phyloP scores from a whole-genome alignment of 2,113 vertebrate species.

The Syrrhaptes paradoxus region DNA sequence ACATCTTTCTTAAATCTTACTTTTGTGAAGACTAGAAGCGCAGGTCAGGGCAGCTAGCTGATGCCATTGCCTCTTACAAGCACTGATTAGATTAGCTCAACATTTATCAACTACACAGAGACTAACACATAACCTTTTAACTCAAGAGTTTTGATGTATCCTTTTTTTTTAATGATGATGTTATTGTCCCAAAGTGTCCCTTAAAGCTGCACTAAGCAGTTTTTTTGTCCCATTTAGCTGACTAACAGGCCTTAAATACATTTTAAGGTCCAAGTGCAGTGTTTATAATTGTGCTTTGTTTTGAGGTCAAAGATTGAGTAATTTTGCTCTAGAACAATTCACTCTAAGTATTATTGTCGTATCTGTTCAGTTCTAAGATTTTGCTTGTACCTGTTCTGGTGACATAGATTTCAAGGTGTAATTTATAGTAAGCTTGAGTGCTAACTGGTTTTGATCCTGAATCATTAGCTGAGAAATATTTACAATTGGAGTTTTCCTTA shows the following conservation, averaged over 20 bases:
- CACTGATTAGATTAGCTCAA: slow-evolving; percentile 78
- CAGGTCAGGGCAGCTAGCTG: slow-evolving; percentile 70
- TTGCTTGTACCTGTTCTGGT: neutral
- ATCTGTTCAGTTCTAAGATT: neutral
- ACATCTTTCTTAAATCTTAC: slow-evolving; percentile 79
- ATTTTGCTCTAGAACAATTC: neutral
- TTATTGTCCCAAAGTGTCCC: slow-evolving; percentile 47
- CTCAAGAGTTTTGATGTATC: slow-evolving; percentile 64
- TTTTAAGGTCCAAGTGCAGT: neutral
- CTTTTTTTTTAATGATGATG: slow-evolving; percentile 67
- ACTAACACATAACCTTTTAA: slow-evolving; percentile 79
- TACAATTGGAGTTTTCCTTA: neutral
- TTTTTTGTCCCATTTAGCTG: slow-evolving; percentile 32
- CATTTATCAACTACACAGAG: slow-evolving; percentile 77
- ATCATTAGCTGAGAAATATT: neutral
- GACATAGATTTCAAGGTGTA: neutral
- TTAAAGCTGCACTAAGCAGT: neutral
- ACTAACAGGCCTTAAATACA: neutral
- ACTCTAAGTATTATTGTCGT: neutral
- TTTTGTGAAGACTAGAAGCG: slow-evolving; percentile 71
- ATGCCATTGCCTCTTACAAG: slow-evolving; percentile 57
- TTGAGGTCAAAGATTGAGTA: neutral
- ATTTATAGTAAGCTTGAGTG: neutral
- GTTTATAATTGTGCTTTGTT: neutral
- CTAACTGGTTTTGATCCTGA: neutral